These are phyloP conservation scores for Trachelipus rathkii DNA, from an alignment of 1,140 invertebrate species.

Conservation along the genomic window DNA sequence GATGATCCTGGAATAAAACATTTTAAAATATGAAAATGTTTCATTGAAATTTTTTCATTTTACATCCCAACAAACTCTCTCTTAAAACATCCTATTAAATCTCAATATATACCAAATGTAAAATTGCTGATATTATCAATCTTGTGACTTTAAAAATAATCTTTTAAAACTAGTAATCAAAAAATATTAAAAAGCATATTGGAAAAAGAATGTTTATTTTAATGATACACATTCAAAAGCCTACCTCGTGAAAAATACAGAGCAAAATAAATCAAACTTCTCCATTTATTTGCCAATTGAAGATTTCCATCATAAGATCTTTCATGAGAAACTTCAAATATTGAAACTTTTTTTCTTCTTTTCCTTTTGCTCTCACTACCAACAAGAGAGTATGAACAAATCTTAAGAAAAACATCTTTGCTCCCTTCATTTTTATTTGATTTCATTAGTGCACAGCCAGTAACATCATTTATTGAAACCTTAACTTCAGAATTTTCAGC, in stretches of 20 bases:
- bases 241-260: background rate
- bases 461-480: background rate
- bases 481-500: background rate
- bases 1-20: background rate
- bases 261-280: background rate
- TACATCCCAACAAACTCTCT: no score
- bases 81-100: no score
- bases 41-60: no score
- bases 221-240: background rate
- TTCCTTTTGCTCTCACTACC: background rate
- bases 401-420: background rate
- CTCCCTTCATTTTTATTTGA: background rate
- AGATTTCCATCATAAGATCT: background rate
- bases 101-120: no score
- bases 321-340: background rate
- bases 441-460: background rate
- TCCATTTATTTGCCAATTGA: background rate
- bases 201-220: no score
- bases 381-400: background rate
- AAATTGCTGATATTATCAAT: no score
- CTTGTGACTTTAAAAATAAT: no score
- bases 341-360: background rate
- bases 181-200: no score
- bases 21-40: no score
- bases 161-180: no score